Base-by-base conservation (phyloP, 2,113 vertebrate genomes). In the Xiphias gladius region DNA sequence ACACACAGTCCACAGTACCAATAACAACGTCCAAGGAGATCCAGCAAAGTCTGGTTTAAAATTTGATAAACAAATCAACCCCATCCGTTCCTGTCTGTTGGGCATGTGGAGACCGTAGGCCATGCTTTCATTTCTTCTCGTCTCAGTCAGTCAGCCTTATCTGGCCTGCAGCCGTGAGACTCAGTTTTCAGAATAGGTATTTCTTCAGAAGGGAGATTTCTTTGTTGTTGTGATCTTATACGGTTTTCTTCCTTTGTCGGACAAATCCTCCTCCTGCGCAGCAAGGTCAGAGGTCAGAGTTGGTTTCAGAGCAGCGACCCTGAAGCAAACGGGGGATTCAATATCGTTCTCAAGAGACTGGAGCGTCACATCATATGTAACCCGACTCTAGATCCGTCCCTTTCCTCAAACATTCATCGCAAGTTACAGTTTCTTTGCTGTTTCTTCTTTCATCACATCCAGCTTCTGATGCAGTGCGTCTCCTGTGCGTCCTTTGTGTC, bases 281-380 rank as follows among this genome's bases (percentile, higher is more conserved):
- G 16, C n/a, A 8, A 39, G 73, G 73, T 76, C 61, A 28, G 1
- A 65, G 73, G 61, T 76, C 58, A 61, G 57, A 30, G 26, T 16
- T 20, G 16, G n/a, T 20, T 24, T 55, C 54, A 17, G 54, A 55
- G 2, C 58, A 26, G 26, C 5, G 39, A 61, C n/a, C 19, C n/a
- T 32, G 71, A 46, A 22, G 10, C 5, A 0, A 28, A 35, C 32
- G 1, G 32, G n/a, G 12, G 32, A 35, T 9, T 70, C 41, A 46
- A 8, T 19, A 17, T 66, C 13, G 37, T 37, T 12, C 16, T 26
- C 14, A 12, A 26, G 32, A 71, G 37, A 70, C 48, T 10, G n/a
- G 54, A 70, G 14, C 24, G n/a, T 70, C 67, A 5, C 24, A 6
- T 39, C 17, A 10, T n/a, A 0, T 4, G 35, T 20, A 11, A 70